Evolutionary conservation across 2,888 invertebrate genomes (phyloP).

Genomic region (Aleiodes alternator): DNA sequence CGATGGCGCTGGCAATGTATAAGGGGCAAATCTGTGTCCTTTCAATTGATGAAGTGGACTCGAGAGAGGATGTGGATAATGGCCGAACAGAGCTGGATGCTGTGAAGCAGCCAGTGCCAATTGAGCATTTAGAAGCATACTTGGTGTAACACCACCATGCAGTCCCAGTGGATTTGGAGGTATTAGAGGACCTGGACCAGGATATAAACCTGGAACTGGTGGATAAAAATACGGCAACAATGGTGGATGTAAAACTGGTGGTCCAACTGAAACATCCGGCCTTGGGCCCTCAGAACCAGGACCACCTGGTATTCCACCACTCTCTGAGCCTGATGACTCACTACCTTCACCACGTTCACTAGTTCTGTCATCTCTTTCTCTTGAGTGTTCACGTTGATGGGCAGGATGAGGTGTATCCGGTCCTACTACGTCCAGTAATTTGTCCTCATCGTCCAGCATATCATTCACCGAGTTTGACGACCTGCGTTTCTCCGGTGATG

Average conservation of each 20-base stretch:
- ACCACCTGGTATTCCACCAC: conserved; percentile 77
- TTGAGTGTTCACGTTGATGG: conserved; percentile 71
- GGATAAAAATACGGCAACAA: conserved; percentile 95
- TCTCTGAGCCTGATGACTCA: conserved; percentile 75
- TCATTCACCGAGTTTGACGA: conserved; percentile 72
- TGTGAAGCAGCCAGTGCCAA: conserved; percentile 88
- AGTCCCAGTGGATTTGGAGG: conserved; percentile 82
- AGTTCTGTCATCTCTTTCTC: conserved; percentile 71
- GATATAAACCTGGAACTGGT: conserved; percentile 86
- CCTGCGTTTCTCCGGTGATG: conserved; percentile 71
- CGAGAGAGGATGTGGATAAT: conserved; percentile 83
- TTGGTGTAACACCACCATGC: conserved; percentile 86
- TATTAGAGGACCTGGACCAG: conserved; percentile 81
- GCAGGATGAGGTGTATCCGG: conserved; percentile 88
- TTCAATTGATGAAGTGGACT: conserved; percentile 83
- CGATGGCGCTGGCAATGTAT: conserved; percentile 86
- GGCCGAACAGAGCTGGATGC: conserved; percentile 85
- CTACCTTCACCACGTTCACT: conserved; percentile 73
- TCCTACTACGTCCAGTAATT: conserved; percentile 90
- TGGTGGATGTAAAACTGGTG: conserved; percentile 91
- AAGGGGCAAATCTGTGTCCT: conserved; percentile 91
- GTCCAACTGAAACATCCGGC: conserved; percentile 95
- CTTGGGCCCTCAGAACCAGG: conserved; percentile 81
- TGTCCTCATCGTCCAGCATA: conserved; percentile 86
- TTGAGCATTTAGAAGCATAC: conserved; percentile 92